These are phyloP conservation scores for Masticophis lateralis DNA, from an alignment of 2,797 vertebrate genomes.

Conservation along the genomic window DNA sequence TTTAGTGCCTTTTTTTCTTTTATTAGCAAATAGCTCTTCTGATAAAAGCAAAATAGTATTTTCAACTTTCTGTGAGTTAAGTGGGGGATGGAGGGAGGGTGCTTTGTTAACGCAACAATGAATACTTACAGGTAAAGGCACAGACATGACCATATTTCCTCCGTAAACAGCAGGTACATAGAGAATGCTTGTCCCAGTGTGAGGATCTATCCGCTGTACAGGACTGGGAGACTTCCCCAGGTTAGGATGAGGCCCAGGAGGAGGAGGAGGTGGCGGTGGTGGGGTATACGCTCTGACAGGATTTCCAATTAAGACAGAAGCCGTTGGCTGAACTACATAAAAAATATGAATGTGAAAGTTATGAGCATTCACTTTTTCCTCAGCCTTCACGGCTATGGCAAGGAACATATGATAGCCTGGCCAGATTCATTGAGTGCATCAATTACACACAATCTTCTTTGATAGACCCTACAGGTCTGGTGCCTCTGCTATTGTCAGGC, in stretches of 20 bases:
- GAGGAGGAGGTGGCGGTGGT: slow-evolving; percentile 85
- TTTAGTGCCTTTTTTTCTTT: neutral
- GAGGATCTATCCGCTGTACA: slow-evolving; percentile 96
- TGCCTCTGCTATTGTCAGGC: neutral
- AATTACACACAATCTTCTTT: neutral
- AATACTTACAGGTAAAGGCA: slow-evolving; percentile 93
- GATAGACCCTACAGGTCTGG: neutral
- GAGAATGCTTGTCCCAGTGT: slow-evolving; percentile 95
- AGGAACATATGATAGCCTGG: neutral
- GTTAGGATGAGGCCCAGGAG: slow-evolving; percentile 84
- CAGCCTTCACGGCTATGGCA: neutral
- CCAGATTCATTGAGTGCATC: neutral
- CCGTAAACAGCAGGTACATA: slow-evolving; percentile 98
- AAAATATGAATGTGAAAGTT: neutral
- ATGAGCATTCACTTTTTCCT: neutral
- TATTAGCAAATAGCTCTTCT: neutral
- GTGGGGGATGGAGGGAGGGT: neutral
- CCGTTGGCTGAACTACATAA: slow-evolving; percentile 88
- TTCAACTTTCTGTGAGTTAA: neutral
- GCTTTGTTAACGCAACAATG: neutral
- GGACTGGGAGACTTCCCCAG: slow-evolving; percentile 97
- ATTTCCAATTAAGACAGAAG: slow-evolving; percentile 95
- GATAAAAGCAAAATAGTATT: neutral
- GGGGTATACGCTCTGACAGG: slow-evolving; percentile 94
- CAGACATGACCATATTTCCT: slow-evolving; percentile 98